These are phyloP conservation scores for Akabosia matsudoensis DNA, from an alignment of 1,140 invertebrate species.

Conservation along the genomic window DNA sequence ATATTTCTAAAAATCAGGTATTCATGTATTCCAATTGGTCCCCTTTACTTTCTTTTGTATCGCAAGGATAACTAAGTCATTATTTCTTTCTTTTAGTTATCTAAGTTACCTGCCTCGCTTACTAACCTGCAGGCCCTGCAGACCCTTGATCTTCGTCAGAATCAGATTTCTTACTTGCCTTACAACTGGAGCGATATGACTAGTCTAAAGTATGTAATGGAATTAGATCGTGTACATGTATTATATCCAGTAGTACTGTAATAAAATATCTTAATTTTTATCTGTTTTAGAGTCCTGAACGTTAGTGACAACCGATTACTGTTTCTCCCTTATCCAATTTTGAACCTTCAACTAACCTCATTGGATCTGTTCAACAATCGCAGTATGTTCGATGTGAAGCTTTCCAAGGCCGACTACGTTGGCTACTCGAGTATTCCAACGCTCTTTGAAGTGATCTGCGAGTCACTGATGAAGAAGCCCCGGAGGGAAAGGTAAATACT, in stretches of 20 bases:
- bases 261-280: not conserved
- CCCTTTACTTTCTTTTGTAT: too few species aligned
- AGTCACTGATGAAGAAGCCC: not conserved
- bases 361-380: conserved; percentile 20
- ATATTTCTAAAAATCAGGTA: not conserved
- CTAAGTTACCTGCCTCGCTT: not conserved
- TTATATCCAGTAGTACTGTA: not conserved
- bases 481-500: not conserved
- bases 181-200: not conserved
- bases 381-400: not conserved
- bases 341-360: not conserved
- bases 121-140: not conserved
- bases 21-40: too few species aligned
- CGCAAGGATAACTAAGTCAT: too few species aligned
- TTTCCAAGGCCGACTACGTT: not conserved
- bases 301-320: not conserved
- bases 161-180: not conserved
- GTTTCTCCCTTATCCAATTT: not conserved
- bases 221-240: not conserved
- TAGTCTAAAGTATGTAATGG: not conserved
- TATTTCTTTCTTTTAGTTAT: conserved; percentile 14
- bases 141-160: not conserved
- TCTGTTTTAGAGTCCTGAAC: not conserved
- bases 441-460: conserved; percentile 11
- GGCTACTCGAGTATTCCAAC: conserved; percentile 9